Evolutionary conservation across 64 coral and sea anemone species (phyloP), one percentile per base, ranked within the genome.

Genomic region (Trachythela sp.): DNA sequence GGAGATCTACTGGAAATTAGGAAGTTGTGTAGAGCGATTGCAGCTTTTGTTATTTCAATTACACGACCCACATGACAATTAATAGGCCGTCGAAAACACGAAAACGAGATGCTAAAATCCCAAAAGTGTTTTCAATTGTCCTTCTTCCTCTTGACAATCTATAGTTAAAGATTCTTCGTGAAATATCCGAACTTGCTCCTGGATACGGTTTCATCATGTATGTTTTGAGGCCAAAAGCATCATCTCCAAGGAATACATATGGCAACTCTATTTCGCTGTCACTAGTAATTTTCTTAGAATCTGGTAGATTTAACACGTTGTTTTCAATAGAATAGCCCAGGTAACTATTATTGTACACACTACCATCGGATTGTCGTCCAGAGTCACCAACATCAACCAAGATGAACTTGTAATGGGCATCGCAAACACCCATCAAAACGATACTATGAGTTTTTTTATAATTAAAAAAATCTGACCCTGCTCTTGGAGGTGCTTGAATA

Each of bases 281-380:
- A 9, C 37, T 72, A 10, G 2, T 39, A 11, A 80, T 38, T 39
- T 18, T 80, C 37, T 80, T 29, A 4, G 75, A 29, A 80, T 13
- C 32, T 36, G 75, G 75, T 9, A 80, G 75, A 39, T 80, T 39
- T 15, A 80, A 2, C 20, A 80, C 32, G 34, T 80, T 80, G 20
- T 80, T 80, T 36, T 80, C 34, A 80, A 80, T 80, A 38, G 75
- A n/a, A n/a, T n/a, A n/a, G n/a, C n/a, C n/a, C n/a, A n/a, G n/a
- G n/a, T n/a, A n/a, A n/a, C n/a, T n/a, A n/a, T n/a, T n/a, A n/a
- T n/a, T n/a, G n/a, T n/a, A n/a, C n/a, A n/a, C n/a, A n/a, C n/a
- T n/a, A n/a, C n/a, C n/a, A n/a, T n/a, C n/a, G n/a, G n/a, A n/a
- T n/a, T n/a, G n/a, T n/a, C n/a, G n/a, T 22, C 75, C 75, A 80